Percentiles rank a stretch among this genome's conserved stretches.
Conservation (phyloP, 2,797 vertebrate species). For the Apodemus agrarius region DNA sequence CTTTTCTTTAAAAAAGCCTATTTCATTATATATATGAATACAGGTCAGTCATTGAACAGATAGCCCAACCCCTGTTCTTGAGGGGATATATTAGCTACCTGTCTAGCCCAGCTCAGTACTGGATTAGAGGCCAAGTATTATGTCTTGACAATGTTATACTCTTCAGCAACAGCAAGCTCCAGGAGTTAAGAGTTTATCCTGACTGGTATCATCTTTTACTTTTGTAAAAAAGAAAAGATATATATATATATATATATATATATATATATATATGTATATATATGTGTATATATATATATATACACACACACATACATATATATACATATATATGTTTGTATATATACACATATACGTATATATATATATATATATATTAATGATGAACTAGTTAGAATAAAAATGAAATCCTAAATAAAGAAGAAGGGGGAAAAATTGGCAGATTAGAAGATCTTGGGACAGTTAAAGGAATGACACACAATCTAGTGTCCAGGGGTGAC, state of each 20-base stretch:
- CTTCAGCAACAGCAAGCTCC: background rate
- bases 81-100: background rate
- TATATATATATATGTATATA: too few relatives aligned
- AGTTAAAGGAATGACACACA: background rate
- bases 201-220: background rate
- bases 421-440: background rate
- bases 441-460: background rate
- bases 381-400: background rate
- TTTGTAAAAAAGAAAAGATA: background rate
- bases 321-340: too few relatives aligned
- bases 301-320: too few relatives aligned
- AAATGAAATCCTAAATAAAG: background rate
- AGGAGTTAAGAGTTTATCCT: background rate
- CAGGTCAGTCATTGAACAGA: background rate
- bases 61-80: background rate
- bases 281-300: too few relatives aligned
- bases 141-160: background rate
- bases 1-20: conserved; percentile 23
- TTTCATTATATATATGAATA: background rate
- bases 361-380: background rate
- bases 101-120: background rate
- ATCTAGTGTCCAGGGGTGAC: background rate
- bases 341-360: background rate
- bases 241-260: too few relatives aligned
- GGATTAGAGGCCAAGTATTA: background rate